A percentile compares a stretch with the other conserved stretches of the same genome.
Conservation (phyloP, 2,113 vertebrate genomes). For the Mola mola region DNA sequence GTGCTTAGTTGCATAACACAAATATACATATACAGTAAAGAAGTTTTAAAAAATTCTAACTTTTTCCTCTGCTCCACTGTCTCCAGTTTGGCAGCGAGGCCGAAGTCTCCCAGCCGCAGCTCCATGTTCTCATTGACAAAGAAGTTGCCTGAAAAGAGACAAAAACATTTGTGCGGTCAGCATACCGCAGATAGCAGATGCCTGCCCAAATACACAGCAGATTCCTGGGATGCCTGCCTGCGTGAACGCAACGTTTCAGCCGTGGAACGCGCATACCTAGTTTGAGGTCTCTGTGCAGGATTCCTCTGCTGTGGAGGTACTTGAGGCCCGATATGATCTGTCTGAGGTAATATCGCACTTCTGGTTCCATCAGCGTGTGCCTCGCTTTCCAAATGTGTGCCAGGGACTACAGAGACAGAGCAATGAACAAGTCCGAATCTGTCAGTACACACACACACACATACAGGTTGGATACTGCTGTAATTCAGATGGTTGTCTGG, state of each 20-base stretch:
- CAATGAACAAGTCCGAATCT: slow-evolving; percentile 16
- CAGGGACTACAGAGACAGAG: slow-evolving; percentile 85
- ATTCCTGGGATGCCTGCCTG: slow-evolving; percentile 62
- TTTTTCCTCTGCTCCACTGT: slow-evolving; percentile 93
- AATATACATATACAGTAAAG: not conserved
- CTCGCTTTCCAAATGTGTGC: slow-evolving; percentile 98
- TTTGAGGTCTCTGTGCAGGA: slow-evolving; percentile 97
- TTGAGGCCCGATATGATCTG: slow-evolving; percentile 97
- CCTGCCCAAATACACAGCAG: slow-evolving; percentile 30
- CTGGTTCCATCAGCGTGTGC: slow-evolving; percentile 93
- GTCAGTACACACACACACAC: slow-evolving; percentile 9
- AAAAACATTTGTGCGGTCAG: slow-evolving; percentile 51
- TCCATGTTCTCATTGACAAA: slow-evolving; percentile 99
- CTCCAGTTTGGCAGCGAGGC: slow-evolving; percentile 91
- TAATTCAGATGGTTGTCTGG: not conserved
- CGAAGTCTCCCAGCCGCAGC: slow-evolving; percentile 95
- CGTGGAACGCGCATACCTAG: slow-evolving; percentile 81
- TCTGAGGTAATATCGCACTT: slow-evolving; percentile 96
- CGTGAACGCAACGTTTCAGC: not conserved
- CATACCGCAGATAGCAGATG: slow-evolving; percentile 47
- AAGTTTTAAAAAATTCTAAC: slow-evolving; percentile 73
- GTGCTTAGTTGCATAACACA: too few species aligned
- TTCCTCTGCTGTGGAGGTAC: slow-evolving; percentile 94
- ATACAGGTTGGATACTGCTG: not conserved
- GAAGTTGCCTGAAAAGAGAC: slow-evolving; percentile 89